A percentile compares a stretch with the other conserved stretches of the same genome.
These are phyloP conservation scores for Gonioctena quinquepunctata DNA, from an alignment of 1,140 invertebrate species.

Conservation along the genomic window DNA sequence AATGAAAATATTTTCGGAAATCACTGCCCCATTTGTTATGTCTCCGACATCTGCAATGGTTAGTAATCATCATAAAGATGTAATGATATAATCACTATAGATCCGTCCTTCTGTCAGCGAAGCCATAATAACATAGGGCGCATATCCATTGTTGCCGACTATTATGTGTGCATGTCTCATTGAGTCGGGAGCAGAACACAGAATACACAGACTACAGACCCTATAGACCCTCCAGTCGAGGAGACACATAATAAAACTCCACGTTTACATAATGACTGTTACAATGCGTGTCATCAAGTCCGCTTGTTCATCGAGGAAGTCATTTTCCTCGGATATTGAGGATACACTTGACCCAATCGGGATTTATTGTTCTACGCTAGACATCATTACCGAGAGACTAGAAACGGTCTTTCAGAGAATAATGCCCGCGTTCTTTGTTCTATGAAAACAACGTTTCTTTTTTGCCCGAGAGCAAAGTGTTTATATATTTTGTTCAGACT, in stretches of 20 bases:
- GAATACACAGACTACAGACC: not conserved
- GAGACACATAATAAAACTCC: conserved; percentile 44
- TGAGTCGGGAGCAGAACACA: conserved; percentile 12
- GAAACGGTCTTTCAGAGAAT: conserved; percentile 11
- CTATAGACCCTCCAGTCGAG: conserved; percentile 12
- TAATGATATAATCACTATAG: conserved; percentile 22
- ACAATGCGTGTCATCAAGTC: conserved; percentile 52
- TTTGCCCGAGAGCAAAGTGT: conserved; percentile 3
- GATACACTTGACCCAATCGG: conserved; percentile 45
- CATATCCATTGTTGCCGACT: conserved; percentile 2
- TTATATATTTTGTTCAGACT: not conserved
- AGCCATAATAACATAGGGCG: conserved; percentile 19
- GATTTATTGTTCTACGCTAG: conserved; percentile 39
- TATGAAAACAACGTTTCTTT: conserved; percentile 19
- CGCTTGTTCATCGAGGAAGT: conserved; percentile 51
- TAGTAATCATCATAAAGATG: conserved; percentile 23
- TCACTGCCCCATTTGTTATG: conserved; percentile 13
- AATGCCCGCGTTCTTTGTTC: conserved; percentile 11
- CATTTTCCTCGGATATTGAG: conserved; percentile 47
- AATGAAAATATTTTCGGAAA: conserved; percentile 23
- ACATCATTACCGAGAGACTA: conserved; percentile 22
- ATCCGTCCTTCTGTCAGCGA: conserved; percentile 16
- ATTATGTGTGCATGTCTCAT: conserved; percentile 25
- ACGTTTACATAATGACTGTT: conserved; percentile 52
- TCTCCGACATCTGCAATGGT: conserved; percentile 9